Conservation (phyloP, 2,797 vertebrate genomes). For the Sparus aurata region DNA sequence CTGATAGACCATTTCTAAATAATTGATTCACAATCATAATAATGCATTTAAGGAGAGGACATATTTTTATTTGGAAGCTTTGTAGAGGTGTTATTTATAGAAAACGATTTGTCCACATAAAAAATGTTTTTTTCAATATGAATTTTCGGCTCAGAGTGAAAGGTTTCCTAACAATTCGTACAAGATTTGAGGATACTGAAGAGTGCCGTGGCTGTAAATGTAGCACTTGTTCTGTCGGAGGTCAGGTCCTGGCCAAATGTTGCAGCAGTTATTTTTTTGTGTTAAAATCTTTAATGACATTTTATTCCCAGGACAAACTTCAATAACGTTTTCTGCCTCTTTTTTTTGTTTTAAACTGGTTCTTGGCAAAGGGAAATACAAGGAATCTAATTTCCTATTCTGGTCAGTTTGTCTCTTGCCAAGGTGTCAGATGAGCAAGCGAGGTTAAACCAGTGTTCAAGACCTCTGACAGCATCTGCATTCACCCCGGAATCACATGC, state of each 20-base stretch:
- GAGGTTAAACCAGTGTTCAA: constrained; percentile 53
- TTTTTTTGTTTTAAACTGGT: background rate
- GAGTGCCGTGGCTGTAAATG: background rate
- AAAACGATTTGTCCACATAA: too few relatives aligned
- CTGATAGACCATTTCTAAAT: too few relatives aligned
- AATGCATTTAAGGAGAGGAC: too few relatives aligned
- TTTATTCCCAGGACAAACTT: background rate
- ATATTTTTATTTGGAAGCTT: too few relatives aligned
- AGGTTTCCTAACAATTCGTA: background rate
- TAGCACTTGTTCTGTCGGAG: background rate
- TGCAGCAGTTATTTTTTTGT: background rate
- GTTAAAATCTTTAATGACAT: background rate
- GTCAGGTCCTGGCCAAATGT: too few relatives aligned
- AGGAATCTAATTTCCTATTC: background rate
- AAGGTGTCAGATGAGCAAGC: constrained; percentile 44
- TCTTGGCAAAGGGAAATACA: constrained; percentile 10
- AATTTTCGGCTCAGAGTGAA: background rate
- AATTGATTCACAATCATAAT: too few relatives aligned
- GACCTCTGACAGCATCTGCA: constrained; percentile 71
- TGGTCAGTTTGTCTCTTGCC: constrained; percentile 42
- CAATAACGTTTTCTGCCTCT: background rate
- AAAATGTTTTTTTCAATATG: too few relatives aligned
- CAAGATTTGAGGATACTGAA: constrained; percentile 13
- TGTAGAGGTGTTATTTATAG: too few relatives aligned
- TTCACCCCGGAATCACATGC: constrained; percentile 80